A percentile compares a stretch with the other conserved stretches of the same genome.
These are phyloP conservation scores for Augochlora pura DNA, from an alignment of 1,140 invertebrate species.

Conservation along the genomic window DNA sequence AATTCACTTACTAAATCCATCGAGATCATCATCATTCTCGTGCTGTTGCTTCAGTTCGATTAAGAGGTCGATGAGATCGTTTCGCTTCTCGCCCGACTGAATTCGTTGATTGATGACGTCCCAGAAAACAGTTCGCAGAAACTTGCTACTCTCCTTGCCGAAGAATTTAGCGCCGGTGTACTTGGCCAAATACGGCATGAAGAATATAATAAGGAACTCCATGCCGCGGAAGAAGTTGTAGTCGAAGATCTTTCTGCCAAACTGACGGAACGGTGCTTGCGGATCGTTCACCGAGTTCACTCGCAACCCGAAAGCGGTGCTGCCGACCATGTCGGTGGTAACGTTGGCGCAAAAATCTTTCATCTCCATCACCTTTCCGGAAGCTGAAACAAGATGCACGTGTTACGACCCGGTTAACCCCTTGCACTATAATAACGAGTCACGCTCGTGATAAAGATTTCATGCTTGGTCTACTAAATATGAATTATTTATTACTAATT, in stretches of 20 bases:
- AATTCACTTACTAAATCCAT: slow-evolving; percentile 47
- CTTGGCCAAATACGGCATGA: slow-evolving; percentile 65
- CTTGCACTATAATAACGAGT: no score
- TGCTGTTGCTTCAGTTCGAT: slow-evolving; percentile 69
- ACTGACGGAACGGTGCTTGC: slow-evolving; percentile 67
- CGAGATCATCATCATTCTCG: background rate
- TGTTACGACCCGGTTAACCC: no score
- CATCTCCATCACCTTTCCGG: slow-evolving; percentile 66
- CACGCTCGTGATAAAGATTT: no score
- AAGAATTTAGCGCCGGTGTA: slow-evolving; percentile 64
- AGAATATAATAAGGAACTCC: slow-evolving; percentile 73
- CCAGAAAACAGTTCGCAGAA: slow-evolving; percentile 72
- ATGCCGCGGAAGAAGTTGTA: slow-evolving; percentile 54
- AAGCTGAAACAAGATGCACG: background rate
- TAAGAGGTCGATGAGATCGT: slow-evolving; percentile 78
- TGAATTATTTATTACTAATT: no score
- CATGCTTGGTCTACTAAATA: no score
- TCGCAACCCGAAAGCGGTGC: slow-evolving; percentile 82
- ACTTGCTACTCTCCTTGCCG: slow-evolving; percentile 55
- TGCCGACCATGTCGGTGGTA: slow-evolving; percentile 83
- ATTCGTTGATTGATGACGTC: slow-evolving; percentile 70
- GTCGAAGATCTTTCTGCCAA: slow-evolving; percentile 67
- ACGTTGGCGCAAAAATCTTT: slow-evolving; percentile 79
- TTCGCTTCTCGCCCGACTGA: slow-evolving; percentile 62
- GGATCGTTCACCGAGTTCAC: slow-evolving; percentile 81